Base-by-base conservation (phyloP, 2,888 invertebrate species). In the Campoplex nolae region DNA sequence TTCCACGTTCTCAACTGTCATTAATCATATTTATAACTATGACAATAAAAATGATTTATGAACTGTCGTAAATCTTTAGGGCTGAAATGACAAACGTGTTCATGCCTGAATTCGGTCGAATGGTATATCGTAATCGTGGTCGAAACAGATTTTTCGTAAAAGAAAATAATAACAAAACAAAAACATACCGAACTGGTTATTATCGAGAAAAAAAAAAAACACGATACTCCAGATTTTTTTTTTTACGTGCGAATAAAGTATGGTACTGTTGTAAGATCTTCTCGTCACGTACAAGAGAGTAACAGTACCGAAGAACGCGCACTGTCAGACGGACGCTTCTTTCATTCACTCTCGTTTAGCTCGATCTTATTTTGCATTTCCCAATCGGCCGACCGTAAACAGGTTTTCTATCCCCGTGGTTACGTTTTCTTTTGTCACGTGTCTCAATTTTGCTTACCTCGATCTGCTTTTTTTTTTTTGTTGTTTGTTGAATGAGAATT, bases 381-480 rank as follows among this genome's bases (percentile, higher is more conserved):
- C n/a, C 3, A 54, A n/a, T 70, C 9, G 65, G 28, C 68, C n/a
- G 51, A 83, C n/a, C 35, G 74, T 8, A 73, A 77, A 78, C n/a
- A 16, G 65, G 13, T 84, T 54, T 56, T 45, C 2, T 11, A 58
- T 68, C 68, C 42, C 67, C 42, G 73, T 71, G n/a, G 18, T 42
- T 56, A 68, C 54, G 54, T 28, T 70, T 65, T 79, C n/a, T 28
- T 13, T 54, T 42, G 48, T 79, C 79, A 70, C 76, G 71, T 68
- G 54, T 28, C 23, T 23, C 16, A 42, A n/a, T 65, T 68, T n/a
- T 23, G 67, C 92, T 91, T 91, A 93, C 92, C 93, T 91, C 88
- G 86, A 88, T 89, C 54, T 89, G 35, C 16, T 48, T 62, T 75
- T 28, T 28, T 28, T 28, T 56, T 56, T 18, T 56, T 74, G 35